Evolutionary conservation across 1,140 invertebrate genomes (phyloP).

Genomic region (Portunus trituberculatus): DNA sequence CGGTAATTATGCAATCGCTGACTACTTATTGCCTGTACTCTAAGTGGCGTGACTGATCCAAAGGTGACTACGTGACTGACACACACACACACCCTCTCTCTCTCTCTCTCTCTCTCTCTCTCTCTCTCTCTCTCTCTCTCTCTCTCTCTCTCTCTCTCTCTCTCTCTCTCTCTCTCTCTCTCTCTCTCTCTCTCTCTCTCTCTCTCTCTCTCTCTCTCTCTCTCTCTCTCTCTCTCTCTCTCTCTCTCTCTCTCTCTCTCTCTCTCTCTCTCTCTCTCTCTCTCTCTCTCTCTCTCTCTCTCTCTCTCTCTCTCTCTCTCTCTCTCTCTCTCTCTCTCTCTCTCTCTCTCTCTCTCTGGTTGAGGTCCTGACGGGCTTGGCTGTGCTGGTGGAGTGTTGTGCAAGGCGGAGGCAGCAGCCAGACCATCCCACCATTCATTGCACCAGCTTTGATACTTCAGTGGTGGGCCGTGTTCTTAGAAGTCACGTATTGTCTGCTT

Average conservation of each 20-base stretch:
- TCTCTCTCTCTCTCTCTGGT: not conserved
- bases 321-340: not conserved
- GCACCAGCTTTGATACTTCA: no score
- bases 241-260: not conserved
- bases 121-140: not conserved
- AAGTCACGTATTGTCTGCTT: no score
- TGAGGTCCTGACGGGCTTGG: no score
- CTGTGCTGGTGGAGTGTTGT: no score
- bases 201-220: not conserved
- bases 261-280: not conserved
- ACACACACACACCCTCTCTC: no score
- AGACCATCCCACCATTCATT: no score
- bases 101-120: not conserved
- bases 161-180: not conserved
- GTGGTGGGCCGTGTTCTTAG: no score
- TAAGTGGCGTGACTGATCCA: no score
- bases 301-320: not conserved
- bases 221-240: not conserved
- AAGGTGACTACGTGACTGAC: no score
- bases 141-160: not conserved
- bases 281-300: constrained; percentile 17
- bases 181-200: not conserved
- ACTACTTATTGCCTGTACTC: no score
- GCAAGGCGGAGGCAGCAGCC: no score
- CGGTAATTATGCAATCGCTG: no score